A percentile compares a stretch with the other conserved stretches of the same genome.
phyloP scores from a whole-genome alignment of 2,113 vertebrate genomes.

The Eudorcas thomsonii region DNA sequence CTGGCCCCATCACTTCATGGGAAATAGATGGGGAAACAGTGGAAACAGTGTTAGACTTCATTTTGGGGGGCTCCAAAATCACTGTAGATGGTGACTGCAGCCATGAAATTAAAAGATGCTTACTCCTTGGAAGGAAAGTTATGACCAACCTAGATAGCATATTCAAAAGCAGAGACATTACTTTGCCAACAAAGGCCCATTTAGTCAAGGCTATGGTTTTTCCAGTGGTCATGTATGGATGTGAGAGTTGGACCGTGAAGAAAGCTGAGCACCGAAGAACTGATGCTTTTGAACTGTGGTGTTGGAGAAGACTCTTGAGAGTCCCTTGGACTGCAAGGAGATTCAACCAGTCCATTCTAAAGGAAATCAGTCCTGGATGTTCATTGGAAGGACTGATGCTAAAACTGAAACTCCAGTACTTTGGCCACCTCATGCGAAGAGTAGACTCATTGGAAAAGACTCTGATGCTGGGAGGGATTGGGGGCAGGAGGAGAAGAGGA shows the following conservation, averaged over 20 bases:
- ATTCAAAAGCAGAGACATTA: not conserved
- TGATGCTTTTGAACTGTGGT: not conserved
- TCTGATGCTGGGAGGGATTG: not conserved
- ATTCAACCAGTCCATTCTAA: not conserved
- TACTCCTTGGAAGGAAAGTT: not conserved
- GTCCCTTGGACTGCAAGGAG: not conserved
- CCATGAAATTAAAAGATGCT: not conserved
- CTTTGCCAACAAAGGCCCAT: not conserved
- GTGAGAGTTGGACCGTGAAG: not conserved
- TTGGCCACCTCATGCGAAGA: rapidly evolving
- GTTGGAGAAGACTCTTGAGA: not conserved
- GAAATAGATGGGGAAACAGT: not conserved
- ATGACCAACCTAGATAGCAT: not conserved
- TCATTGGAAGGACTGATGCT: not conserved
- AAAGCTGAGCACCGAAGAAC: rapidly evolving
- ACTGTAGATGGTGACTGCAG: not conserved
- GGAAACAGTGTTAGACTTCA: not conserved
- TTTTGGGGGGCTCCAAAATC: rapidly evolving
- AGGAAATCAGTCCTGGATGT: too few species aligned
- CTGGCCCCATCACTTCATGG: not conserved
- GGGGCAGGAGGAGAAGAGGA: not conserved
- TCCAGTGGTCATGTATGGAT: not conserved
- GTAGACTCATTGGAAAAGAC: not conserved
- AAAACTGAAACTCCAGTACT: not conserved
- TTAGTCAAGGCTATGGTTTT: not conserved